Evolutionary conservation across 1,140 invertebrate species (phyloP).

Genomic region (Odontomachus brunneus): DNA sequence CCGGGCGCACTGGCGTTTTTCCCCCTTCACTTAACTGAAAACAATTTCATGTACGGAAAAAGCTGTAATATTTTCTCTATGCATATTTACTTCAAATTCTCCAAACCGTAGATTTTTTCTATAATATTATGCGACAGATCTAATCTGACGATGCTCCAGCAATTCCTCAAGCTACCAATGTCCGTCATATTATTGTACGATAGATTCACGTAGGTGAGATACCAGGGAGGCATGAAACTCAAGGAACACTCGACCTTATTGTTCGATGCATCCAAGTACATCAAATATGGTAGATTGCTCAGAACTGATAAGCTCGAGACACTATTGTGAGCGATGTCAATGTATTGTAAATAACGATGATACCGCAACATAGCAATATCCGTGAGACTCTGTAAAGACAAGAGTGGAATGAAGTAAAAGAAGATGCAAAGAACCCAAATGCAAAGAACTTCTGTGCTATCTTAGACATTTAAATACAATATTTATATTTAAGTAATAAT

Average conservation of each 20-base stretch:
- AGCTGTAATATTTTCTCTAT: not conserved
- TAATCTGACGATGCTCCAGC: conserved; percentile 78
- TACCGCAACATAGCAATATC: conserved; percentile 70
- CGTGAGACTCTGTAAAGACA: conserved; percentile 69
- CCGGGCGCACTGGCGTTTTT: no score
- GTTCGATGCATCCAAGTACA: conserved; percentile 72
- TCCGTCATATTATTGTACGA: conserved; percentile 72
- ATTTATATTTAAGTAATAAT: no score
- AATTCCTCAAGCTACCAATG: conserved; percentile 71
- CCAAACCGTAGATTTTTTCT: conserved; percentile 72
- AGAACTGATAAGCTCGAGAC: conserved; percentile 70
- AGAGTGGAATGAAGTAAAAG: not conserved
- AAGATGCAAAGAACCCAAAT: no score
- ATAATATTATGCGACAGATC: conserved; percentile 78
- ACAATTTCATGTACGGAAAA: no score
- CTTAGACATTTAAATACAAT: no score
- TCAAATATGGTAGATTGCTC: conserved; percentile 68
- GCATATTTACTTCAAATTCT: conserved; percentile 75
- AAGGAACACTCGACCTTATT: conserved; percentile 68
- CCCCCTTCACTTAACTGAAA: no score
- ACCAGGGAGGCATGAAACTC: conserved; percentile 73
- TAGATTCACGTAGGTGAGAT: conserved; percentile 77
- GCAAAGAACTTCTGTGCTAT: no score
- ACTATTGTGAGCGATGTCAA: conserved; percentile 75
- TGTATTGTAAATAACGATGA: conserved; percentile 75